phyloP scores from a whole-genome alignment of 2,113 vertebrate genomes.

The Neotoma lepida region DNA sequence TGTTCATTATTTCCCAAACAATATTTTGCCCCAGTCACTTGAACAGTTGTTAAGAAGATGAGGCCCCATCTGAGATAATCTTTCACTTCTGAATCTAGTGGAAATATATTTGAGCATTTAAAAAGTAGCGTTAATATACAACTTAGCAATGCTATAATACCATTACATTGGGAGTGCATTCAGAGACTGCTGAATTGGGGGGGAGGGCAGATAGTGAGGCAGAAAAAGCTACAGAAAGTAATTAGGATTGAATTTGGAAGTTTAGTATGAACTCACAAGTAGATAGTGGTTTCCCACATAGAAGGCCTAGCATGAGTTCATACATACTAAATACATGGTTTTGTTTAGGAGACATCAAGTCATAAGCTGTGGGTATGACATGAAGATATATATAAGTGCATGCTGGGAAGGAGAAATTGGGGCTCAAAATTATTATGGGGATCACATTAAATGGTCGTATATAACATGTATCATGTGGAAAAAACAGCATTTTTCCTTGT shows the following conservation, averaged over 20 bases:
- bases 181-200: not conserved
- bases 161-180: not conserved
- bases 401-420: not conserved
- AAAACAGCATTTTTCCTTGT: not conserved
- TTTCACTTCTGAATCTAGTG: not conserved
- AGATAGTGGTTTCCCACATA: not conserved
- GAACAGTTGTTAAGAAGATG: not conserved
- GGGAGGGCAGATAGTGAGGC: not conserved
- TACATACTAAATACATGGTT: not conserved
- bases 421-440: not conserved
- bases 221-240: slow-evolving; percentile 30
- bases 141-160: not conserved
- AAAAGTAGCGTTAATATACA: not conserved
- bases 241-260: slow-evolving; percentile 12
- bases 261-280: not conserved
- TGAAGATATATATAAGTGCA: not conserved
- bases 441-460: not conserved
- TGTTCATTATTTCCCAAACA: not conserved
- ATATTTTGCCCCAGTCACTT: not conserved
- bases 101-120: slow-evolving; percentile 29
- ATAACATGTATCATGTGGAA: not conserved
- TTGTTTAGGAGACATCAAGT: slow-evolving; percentile 24
- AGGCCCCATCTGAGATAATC: not conserved
- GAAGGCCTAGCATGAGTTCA: not conserved
- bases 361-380: not conserved